Percentiles rank a stretch among this genome's conserved stretches.
Conservation (phyloP, 2,797 vertebrate species). For the Mormyrus hasselquistii region DNA sequence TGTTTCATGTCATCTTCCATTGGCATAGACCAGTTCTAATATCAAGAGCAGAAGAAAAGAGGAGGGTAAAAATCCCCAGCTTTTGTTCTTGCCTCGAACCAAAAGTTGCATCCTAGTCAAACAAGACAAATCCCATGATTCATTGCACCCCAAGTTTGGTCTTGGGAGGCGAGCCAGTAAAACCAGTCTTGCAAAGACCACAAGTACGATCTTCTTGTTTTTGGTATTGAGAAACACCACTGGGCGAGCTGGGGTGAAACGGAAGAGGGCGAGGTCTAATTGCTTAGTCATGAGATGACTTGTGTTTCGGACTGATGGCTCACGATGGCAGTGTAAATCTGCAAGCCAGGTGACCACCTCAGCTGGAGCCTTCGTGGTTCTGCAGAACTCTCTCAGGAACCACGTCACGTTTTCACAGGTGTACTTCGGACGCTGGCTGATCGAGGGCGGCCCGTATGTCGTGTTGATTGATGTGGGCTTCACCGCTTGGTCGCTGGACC, state of each 20-base stretch:
- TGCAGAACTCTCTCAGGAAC: not conserved
- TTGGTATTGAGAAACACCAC: not conserved
- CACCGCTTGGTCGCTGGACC: slow-evolving; percentile 83
- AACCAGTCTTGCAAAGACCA: not conserved
- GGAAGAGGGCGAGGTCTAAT: not conserved
- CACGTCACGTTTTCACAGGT: slow-evolving; percentile 54
- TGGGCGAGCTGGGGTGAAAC: not conserved
- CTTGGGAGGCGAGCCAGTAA: not conserved
- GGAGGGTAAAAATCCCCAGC: not conserved
- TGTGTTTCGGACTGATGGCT: not conserved
- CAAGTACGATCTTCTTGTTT: not conserved
- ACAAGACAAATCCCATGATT: not conserved
- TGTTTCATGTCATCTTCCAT: not conserved
- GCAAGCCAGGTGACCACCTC: not conserved
- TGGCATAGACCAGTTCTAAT: not conserved
- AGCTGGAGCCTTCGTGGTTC: not conserved
- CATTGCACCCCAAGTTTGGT: not conserved
- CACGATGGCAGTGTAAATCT: not conserved
- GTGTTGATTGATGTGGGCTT: slow-evolving; percentile 82
- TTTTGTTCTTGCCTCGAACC: not conserved
- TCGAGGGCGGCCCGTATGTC: slow-evolving; percentile 84
- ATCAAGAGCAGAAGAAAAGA: not conserved
- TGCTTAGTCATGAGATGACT: not conserved
- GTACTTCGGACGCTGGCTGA: slow-evolving; percentile 88
- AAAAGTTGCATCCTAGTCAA: not conserved